A percentile compares a stretch with the other conserved stretches of the same genome.
Evolutionary conservation across 2,113 vertebrate genomes (phyloP).

Genomic region (Hylia prasina): DNA sequence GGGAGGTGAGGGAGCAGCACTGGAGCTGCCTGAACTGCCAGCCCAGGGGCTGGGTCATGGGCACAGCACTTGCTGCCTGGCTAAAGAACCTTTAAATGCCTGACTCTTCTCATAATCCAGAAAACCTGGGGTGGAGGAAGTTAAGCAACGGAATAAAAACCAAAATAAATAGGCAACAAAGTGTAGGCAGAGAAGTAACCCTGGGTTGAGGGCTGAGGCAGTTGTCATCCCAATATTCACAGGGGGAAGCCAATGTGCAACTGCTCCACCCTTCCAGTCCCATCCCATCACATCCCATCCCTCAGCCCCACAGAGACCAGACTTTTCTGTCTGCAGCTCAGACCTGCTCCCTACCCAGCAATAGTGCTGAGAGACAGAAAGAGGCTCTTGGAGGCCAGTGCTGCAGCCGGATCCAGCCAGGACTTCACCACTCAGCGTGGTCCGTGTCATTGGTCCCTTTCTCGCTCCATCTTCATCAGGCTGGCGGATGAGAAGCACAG

Average conservation of each 20-base stretch:
- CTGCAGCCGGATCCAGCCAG: background rate
- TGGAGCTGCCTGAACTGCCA: background rate
- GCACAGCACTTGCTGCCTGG: background rate
- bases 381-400: background rate
- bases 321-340: background rate
- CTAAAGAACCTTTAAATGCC: background rate
- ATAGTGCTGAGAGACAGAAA: background rate
- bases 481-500: background rate
- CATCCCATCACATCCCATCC: background rate
- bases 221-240: background rate
- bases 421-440: background rate
- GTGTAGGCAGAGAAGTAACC: background rate
- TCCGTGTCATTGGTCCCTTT: background rate
- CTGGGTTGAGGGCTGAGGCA: background rate
- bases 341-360: background rate
- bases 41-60: background rate
- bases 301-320: background rate
- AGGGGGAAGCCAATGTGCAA: background rate
- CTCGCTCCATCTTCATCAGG: conserved; percentile 26
- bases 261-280: background rate
- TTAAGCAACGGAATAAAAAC: background rate
- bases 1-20: background rate
- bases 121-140: background rate
- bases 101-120: background rate
- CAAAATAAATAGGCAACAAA: background rate